Evolutionary conservation across 2,113 vertebrate genomes (phyloP), one percentile per base, ranked within the genome.

Genomic region (Pterocles burchelli): DNA sequence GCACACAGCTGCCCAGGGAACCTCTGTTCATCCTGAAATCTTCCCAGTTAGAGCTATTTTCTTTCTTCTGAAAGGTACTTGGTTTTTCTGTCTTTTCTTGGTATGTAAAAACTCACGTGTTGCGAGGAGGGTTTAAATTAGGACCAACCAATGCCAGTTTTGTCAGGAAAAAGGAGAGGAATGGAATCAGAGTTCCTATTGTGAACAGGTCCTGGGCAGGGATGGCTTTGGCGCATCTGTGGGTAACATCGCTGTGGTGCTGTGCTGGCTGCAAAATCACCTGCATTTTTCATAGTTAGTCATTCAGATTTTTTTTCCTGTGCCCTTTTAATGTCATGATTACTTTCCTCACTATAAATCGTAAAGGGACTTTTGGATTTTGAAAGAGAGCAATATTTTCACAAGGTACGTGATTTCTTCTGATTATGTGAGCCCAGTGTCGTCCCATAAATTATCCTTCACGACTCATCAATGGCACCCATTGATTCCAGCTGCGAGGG

Each of bases 391-490:
- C 1, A 5, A 9, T 43, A 72, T 83, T 91, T 88, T 92, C 62
- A 66, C 31, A 92, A 55, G 43, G 14, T 72, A 68, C 26, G 24
- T 73, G 51, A 90, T 94, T 95, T 86, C 70, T 83, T 57, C 71
- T 95, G 62, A 91, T 83, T 84, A 59, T 65, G 36, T 52, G 45
- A 89, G 41, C 7, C 16, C 12, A 52, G 33, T 93, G 52, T 62
- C 91, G 79, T 33, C 76, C 71, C 57, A 55, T 91, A 67, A 55
- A 91, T 93, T 94, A 85, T 91, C 58, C 74, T 81, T 85, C 59
- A 49, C 5, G 16, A 89, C 94, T 76, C 77, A 91, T 97, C 95
- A 95, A 48, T 94, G 84, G 61, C 95, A 97, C 93, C 38, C 76
- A 95, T 90, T 93, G 92, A 83, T 94, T 95, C 71, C 51, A 95